Conservation (phyloP, 30 jellyfish, hydroid and myxozoan genomes). For the Nemopilema nomurai region DNA sequence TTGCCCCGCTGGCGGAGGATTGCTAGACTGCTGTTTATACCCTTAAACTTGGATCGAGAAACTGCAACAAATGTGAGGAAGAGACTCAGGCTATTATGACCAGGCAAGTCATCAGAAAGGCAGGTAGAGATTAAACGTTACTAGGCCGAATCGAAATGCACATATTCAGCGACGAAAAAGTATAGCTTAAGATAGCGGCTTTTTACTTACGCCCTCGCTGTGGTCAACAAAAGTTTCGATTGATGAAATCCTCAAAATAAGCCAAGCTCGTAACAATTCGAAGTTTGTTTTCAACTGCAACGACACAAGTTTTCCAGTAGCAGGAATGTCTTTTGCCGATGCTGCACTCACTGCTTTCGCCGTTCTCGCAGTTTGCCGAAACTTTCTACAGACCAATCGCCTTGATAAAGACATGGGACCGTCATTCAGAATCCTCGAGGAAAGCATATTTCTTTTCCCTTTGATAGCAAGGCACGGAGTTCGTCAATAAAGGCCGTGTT, state of each 20-base stretch:
- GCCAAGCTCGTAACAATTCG: constrained; percentile 60
- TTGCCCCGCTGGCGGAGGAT: too few species aligned
- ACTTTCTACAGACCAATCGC: background rate
- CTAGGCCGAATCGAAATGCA: too few species aligned
- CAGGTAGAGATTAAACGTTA: too few species aligned
- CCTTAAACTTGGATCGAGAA: too few species aligned
- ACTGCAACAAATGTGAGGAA: too few species aligned
- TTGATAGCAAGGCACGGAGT: too few species aligned
- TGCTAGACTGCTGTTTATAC: too few species aligned
- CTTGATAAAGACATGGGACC: background rate
- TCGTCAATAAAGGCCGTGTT: too few species aligned
- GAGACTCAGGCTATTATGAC: too few species aligned
- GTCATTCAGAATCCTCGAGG: background rate
- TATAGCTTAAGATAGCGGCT: too few species aligned
- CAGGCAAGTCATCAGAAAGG: too few species aligned
- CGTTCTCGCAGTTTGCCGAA: background rate
- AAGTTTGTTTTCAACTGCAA: constrained; percentile 33
- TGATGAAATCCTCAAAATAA: constrained; percentile 54
- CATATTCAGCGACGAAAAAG: too few species aligned
- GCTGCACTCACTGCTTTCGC: background rate
- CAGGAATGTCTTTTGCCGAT: background rate
- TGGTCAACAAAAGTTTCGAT: constrained; percentile 56
- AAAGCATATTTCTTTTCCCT: background rate
- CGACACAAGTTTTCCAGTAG: constrained; percentile 2
- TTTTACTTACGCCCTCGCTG: constrained; percentile 51